Base-by-base conservation (phyloP, 2,113 vertebrate species). In the Hydrolagus affinis region DNA sequence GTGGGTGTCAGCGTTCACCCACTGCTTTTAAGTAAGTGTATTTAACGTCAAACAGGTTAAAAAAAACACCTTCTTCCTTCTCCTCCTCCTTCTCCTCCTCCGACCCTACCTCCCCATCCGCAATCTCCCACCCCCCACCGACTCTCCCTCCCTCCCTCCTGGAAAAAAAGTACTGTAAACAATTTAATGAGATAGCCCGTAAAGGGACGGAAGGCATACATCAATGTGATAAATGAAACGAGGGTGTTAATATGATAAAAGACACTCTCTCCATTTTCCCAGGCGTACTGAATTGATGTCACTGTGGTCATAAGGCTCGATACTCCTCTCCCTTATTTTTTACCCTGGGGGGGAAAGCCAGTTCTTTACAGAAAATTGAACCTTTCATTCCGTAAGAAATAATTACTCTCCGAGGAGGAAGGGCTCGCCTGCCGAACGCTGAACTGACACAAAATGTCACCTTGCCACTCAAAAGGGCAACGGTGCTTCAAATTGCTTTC, bases 361-460 rank as follows among this genome's bases (percentile, higher is more conserved):
- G 90, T 93, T 95, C 94, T 93, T 94, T 91, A 91, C 94, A 94
- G 95, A 94, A 94, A 95, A 94, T 92, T 94, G 95, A 96, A 93
- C 95, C 96, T 95, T 94, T 95, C 89, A 89, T 93, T 94, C 94
- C 90, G 90, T 94, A 94, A 94, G 94, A 94, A 96, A 95, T 94
- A 94, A 93, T 95, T 94, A 94, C 96, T 94, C 95, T 94, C 94
- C 1, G 91, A 87, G 93, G 94, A 94, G 95, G 92, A 89, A 85
- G 88, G 92, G 92, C 92, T 90, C 93, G 87, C 94, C 93, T 90
- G 88, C 14, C 85, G 93, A 95, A 94, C 93, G 94, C 94, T 94
- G 94, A 96, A 93, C 91, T 90, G 93, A 94, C 94, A 92, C 90
- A 90, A 95, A 96, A 94, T 94, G 96, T 97, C 96, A 97, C 97